phyloP scores from a whole-genome alignment of 2,888 invertebrate genomes.

The Drosophila phalerata region DNA sequence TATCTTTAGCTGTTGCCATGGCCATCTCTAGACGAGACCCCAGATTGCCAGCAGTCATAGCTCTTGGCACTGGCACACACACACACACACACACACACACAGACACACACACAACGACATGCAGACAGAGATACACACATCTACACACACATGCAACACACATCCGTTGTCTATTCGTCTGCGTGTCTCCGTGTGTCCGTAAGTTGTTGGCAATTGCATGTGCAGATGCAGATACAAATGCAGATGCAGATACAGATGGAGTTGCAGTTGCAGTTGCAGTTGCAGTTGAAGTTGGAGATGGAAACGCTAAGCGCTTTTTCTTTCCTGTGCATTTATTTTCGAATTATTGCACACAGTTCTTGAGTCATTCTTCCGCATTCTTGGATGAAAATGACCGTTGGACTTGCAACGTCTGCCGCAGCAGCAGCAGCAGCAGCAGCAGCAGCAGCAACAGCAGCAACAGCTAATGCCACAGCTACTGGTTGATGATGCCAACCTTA shows the following conservation, averaged over 20 bases:
- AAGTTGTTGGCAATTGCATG: conserved; percentile 45
- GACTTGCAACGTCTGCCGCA: conserved; percentile 47
- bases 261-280: conserved; percentile 16
- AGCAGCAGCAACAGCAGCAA: conserved; percentile 9
- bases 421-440: conserved; percentile 4
- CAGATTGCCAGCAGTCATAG: conserved; percentile 25
- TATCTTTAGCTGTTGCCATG: conserved; percentile 18
- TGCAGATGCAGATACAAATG: conserved; percentile 37
- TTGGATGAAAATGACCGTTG: conserved; percentile 80
- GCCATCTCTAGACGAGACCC: conserved; percentile 22
- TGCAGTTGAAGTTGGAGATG: conserved; percentile 53
- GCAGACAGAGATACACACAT: neutral
- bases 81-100: conserved; percentile 17
- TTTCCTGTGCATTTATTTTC: conserved; percentile 81
- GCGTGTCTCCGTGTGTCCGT: conserved; percentile 4
- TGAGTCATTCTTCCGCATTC: conserved; percentile 84
- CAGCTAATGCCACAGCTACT: conserved; percentile 12
- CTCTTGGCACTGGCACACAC: conserved; percentile 21
- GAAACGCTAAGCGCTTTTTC: conserved; percentile 70
- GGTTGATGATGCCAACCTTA: conserved; percentile 56
- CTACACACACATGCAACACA: conserved; percentile 5
- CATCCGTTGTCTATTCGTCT: conserved; percentile 38
- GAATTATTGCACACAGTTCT: conserved; percentile 81
- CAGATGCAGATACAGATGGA: conserved; percentile 53
- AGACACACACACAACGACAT: conserved; percentile 18